These are phyloP conservation scores for Borostomias antarcticus DNA, from an alignment of 2,797 vertebrate genomes.

Conservation along the genomic window DNA sequence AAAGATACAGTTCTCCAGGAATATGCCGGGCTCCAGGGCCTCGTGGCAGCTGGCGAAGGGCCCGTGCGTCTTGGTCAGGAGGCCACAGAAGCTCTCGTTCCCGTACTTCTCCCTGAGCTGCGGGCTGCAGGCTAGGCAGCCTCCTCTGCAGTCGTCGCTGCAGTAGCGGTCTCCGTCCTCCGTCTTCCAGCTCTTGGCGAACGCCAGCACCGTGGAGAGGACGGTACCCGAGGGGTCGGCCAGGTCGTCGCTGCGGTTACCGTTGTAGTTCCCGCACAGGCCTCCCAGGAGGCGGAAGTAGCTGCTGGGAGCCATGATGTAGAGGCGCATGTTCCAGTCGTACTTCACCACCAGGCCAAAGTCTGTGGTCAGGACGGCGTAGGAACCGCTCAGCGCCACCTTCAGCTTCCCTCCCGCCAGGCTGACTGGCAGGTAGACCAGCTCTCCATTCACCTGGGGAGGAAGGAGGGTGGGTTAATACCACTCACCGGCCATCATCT, in stretches of 20 bases:
- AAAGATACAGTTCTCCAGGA: conserved; percentile 53
- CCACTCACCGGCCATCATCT: not conserved
- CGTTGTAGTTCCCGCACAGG: too few species aligned
- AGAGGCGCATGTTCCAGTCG: conserved; percentile 75
- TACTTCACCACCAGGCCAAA: too few species aligned
- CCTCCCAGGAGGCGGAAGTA: too few species aligned
- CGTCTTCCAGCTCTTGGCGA: conserved; percentile 57
- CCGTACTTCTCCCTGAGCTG: conserved; percentile 42
- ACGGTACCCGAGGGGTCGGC: conserved; percentile 27
- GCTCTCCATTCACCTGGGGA: conserved; percentile 68
- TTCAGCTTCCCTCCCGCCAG: conserved; percentile 61
- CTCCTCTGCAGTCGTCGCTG: conserved; percentile 40
- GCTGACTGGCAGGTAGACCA: conserved; percentile 59
- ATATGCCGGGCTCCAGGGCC: conserved; percentile 38
- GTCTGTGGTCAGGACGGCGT: too few species aligned
- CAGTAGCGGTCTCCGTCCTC: conserved; percentile 47
- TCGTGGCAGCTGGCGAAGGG: conserved; percentile 49
- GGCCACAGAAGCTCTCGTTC: conserved; percentile 42
- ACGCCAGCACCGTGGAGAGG: conserved; percentile 38
- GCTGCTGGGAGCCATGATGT: conserved; percentile 25
- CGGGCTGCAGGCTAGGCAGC: too few species aligned
- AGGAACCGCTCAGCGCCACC: too few species aligned
- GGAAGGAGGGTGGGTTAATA: not conserved
- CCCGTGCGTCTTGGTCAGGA: conserved; percentile 39
- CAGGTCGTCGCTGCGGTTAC: conserved; percentile 26